Percentiles rank a stretch among this genome's conserved stretches.
Evolutionary conservation across 2,797 vertebrate species (phyloP).

Genomic region (Notamacropus eugenii): DNA sequence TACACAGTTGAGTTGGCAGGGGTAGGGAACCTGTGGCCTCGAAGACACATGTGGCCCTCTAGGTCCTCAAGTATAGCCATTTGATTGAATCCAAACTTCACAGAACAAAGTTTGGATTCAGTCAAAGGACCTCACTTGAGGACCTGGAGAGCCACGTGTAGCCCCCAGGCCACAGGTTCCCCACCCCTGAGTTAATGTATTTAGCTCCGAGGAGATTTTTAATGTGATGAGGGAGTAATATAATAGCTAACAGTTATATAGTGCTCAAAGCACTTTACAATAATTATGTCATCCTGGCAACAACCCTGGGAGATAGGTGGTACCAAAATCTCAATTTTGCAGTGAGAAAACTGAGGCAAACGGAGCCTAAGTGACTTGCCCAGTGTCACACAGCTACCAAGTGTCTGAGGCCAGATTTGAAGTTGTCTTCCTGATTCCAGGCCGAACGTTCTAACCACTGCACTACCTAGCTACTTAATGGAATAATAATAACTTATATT

Average conservation of each 20-base stretch:
- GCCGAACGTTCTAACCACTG: too few relatives aligned
- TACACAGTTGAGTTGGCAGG: not conserved
- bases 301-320: not conserved
- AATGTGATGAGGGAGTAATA: not conserved
- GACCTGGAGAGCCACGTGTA: too few relatives aligned
- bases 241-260: not conserved
- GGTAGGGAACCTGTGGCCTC: too few relatives aligned
- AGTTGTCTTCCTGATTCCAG: not conserved
- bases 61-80: too few relatives aligned
- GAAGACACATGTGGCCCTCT: too few relatives aligned
- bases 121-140: too few relatives aligned
- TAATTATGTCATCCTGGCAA: not conserved
- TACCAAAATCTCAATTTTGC: not conserved
- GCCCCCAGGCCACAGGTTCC: too few relatives aligned
- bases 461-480: not conserved
- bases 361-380: not conserved
- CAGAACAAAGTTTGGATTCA: too few relatives aligned
- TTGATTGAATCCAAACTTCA: too few relatives aligned
- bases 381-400: not conserved
- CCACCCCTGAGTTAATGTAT: not conserved
- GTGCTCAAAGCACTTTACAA: not conserved
- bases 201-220: not conserved
- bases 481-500: not conserved
- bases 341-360: not conserved
- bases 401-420: not conserved